Conservation (phyloP, 30 jellyfish, hydroid and myxozoan genomes). For the Aurelia aurita region DNA sequence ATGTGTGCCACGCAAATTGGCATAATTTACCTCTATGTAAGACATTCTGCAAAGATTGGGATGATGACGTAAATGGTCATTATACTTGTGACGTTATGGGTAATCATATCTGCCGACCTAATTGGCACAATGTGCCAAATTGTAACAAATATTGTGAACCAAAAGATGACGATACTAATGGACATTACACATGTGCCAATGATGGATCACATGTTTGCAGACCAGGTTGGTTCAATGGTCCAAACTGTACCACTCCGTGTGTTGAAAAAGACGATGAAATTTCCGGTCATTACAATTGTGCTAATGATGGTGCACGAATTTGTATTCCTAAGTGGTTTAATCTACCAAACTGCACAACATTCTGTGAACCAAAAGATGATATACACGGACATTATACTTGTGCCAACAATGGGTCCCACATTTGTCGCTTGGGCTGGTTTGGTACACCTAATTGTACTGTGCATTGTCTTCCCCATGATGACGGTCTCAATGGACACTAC, state of each 20-base stretch:
- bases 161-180: slow-evolving; percentile 32
- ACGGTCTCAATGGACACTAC: slow-evolving; percentile 22
- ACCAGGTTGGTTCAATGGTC: slow-evolving; percentile 29
- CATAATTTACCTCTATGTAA: slow-evolving; percentile 21
- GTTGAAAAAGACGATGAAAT: slow-evolving; percentile 30
- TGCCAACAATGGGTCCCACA: background rate
- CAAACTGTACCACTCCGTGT: slow-evolving; percentile 59
- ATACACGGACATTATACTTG: slow-evolving; percentile 27
- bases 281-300: slow-evolving; percentile 61
- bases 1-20: slow-evolving; percentile 39
- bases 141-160: slow-evolving; percentile 42
- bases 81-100: slow-evolving; percentile 45
- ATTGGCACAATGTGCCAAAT: slow-evolving; percentile 43
- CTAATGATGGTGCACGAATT: slow-evolving; percentile 17
- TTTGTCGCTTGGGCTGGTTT: slow-evolving; percentile 23
- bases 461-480: slow-evolving; percentile 28
- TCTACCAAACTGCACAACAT: slow-evolving; percentile 44
- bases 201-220: slow-evolving; percentile 58
- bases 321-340: slow-evolving; percentile 33
- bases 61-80: slow-evolving; percentile 10
- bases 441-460: slow-evolving; percentile 1
- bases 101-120: slow-evolving; percentile 19
- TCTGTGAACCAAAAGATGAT: slow-evolving; percentile 20
- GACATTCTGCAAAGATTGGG: slow-evolving; percentile 22
- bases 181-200: slow-evolving; percentile 48